These are phyloP conservation scores for Rattus rattus DNA, from an alignment of 2,113 vertebrate species.

Conservation along the genomic window DNA sequence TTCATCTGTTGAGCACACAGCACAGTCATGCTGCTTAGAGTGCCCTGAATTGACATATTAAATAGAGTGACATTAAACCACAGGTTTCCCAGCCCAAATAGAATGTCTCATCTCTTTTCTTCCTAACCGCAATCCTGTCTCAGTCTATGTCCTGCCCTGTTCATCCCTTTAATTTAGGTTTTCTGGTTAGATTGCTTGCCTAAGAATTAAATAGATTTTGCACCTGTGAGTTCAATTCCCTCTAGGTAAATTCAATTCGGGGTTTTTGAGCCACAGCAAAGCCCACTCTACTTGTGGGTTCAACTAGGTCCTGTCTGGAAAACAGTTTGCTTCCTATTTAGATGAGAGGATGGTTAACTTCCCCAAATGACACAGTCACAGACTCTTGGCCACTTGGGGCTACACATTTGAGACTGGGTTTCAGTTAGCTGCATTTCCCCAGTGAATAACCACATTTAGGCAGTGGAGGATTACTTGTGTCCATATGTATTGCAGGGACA, in stretches of 20 bases:
- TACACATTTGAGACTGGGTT: neutral
- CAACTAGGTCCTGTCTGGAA: neutral
- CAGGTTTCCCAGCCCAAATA: neutral
- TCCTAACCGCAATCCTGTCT: neutral
- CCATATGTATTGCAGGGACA: constrained; percentile 47
- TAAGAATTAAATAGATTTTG: constrained; percentile 45
- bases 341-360: neutral
- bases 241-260: constrained; percentile 48
- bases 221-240: constrained; percentile 32
- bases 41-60: neutral
- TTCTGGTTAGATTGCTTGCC: constrained; percentile 45
- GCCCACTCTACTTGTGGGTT: neutral
- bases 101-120: neutral
- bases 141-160: neutral
- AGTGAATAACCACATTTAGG: constrained; percentile 31
- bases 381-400: neutral
- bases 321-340: constrained; percentile 48
- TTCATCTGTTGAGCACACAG: neutral
- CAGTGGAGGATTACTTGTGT: constrained; percentile 30
- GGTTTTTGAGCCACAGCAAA: neutral
- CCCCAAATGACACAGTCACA: neutral
- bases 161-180: constrained; percentile 59
- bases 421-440: neutral
- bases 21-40: neutral
- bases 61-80: neutral